These are phyloP conservation scores for human (Homo sapiens) DNA, from an alignment of 2,113 vertebrate genomes.

Conservation along the genomic window DNA sequence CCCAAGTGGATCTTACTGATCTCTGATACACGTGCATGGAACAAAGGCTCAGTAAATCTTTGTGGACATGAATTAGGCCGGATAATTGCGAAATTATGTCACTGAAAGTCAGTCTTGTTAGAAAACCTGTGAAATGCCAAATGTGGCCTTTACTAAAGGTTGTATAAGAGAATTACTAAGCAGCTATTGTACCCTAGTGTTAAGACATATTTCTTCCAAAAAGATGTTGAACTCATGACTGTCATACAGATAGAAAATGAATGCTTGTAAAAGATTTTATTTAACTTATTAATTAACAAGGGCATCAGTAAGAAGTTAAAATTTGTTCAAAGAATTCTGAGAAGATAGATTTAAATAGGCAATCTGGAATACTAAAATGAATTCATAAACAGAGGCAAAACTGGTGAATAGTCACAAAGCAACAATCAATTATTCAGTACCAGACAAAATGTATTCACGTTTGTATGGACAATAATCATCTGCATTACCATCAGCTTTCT, in stretches of 20 bases:
- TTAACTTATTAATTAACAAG: background rate
- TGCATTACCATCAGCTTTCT: background rate
- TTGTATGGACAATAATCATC: constrained; percentile 2
- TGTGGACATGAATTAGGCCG: constrained; percentile 48
- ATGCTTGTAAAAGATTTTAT: background rate
- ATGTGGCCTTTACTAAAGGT: constrained; percentile 52
- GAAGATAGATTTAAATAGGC: background rate
- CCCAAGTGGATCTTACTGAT: constrained; percentile 44
- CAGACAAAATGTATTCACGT: background rate
- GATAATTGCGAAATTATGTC: constrained; percentile 68
- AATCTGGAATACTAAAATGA: background rate
- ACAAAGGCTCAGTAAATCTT: constrained; percentile 59
- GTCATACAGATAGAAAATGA: background rate
- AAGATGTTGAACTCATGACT: constrained; percentile 6
- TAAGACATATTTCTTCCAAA: background rate
- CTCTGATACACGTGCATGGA: background rate
- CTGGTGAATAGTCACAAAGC: background rate
- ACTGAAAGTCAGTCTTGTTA: constrained; percentile 53
- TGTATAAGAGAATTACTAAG: constrained; percentile 40
- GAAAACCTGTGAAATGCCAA: constrained; percentile 54
- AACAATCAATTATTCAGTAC: background rate
- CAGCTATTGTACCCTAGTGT: background rate
- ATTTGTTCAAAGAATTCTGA: constrained; percentile 17
- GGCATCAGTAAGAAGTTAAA: background rate
- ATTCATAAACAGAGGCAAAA: constrained; percentile 6